phyloP scores from a whole-genome alignment of 37 sponge, comb jelly and placozoan genomes.

The Lycopodina hypogea region DNA sequence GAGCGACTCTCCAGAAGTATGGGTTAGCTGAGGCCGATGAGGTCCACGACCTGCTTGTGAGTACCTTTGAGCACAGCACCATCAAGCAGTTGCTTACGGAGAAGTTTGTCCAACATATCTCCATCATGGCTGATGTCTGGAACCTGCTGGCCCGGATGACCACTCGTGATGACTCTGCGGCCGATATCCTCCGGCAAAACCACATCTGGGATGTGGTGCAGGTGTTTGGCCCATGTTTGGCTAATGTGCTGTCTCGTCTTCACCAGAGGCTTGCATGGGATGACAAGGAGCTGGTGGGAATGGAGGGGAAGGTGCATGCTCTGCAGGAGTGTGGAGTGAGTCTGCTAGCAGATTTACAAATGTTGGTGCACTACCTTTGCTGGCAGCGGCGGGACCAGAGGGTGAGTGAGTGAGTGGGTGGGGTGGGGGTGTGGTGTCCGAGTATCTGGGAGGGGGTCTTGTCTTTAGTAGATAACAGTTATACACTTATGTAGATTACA shows the following conservation, averaged over 20 bases:
- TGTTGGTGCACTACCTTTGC: conserved; percentile 38
- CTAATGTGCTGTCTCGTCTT: conserved; percentile 22
- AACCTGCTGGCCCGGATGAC: conserved; percentile 11
- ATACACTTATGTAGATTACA: too few relatives aligned
- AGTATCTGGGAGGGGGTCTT: neutral
- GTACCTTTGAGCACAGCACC: conserved; percentile 23
- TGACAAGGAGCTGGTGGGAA: neutral
- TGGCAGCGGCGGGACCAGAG: conserved; percentile 32
- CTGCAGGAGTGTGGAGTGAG: conserved; percentile 35
- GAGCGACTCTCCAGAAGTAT: conserved; percentile 10
- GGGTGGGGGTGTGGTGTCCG: neutral
- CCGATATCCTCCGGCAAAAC: conserved; percentile 22
- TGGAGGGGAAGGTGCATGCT: neutral
- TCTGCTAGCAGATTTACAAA: conserved; percentile 33
- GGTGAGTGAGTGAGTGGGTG: conserved; percentile 27
- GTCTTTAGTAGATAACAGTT: too few relatives aligned
- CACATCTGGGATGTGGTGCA: conserved; percentile 43
- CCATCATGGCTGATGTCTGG: conserved; percentile 44
- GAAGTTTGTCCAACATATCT: conserved; percentile 32
- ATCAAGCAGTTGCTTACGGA: conserved; percentile 17
- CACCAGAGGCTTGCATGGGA: conserved; percentile 19
- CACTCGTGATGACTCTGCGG: neutral
- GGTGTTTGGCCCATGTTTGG: conserved; percentile 30
- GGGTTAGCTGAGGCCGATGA: conserved; percentile 17
- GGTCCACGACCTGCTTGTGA: conserved; percentile 24